These are phyloP conservation scores for Alligator mississippiensis DNA, from an alignment of 2,113 vertebrate species.

Conservation along the genomic window DNA sequence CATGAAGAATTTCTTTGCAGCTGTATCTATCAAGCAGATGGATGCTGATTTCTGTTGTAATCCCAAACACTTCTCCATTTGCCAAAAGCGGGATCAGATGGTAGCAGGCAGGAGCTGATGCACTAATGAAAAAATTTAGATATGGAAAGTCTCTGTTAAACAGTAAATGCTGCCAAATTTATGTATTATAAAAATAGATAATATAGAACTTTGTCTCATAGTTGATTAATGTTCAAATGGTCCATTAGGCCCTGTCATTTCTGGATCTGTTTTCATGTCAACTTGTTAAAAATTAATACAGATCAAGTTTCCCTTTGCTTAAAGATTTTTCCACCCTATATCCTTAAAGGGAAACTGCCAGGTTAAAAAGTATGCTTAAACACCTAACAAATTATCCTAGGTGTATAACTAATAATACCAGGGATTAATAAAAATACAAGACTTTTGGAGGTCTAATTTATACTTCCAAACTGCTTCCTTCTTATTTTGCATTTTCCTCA, in stretches of 20 bases:
- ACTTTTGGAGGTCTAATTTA: not conserved
- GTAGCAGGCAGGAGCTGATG: constrained; percentile 78
- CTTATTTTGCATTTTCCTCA: not conserved
- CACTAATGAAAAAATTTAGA: constrained; percentile 75
- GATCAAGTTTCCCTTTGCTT: not conserved
- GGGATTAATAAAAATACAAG: not conserved
- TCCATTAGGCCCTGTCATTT: not conserved
- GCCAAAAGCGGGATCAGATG: constrained; percentile 85
- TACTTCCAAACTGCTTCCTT: not conserved
- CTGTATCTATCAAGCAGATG: constrained; percentile 82
- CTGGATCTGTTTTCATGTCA: not conserved
- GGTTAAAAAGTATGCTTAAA: not conserved
- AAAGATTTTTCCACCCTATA: not conserved
- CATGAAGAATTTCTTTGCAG: constrained; percentile 60
- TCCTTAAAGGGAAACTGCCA: not conserved
- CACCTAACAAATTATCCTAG: not conserved
- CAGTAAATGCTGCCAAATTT: not conserved
- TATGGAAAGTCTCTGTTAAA: not conserved
- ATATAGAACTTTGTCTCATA: not conserved
- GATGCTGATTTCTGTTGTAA: constrained; percentile 78
- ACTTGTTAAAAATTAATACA: not conserved
- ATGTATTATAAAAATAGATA: not conserved
- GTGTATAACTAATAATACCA: not conserved
- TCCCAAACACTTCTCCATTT: constrained; percentile 82
- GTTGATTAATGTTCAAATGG: not conserved